Base-by-base conservation (phyloP, 2,797 vertebrate species). In the Zenarchopterus dispar region DNA sequence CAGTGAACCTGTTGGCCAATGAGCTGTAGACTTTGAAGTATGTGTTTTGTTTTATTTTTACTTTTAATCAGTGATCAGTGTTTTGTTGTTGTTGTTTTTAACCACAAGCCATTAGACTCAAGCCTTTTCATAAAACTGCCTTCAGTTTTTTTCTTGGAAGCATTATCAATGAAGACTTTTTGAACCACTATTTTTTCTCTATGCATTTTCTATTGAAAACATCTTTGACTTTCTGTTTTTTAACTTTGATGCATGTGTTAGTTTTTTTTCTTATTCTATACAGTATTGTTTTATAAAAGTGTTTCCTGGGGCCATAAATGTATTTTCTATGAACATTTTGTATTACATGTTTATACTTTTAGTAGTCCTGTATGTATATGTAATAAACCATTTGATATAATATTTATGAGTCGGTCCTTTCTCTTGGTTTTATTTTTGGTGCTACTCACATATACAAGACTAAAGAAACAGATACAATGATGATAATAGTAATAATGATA, bases 321-420 rank as follows among this genome's bases (percentile, higher is more conserved):
- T 88, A 78, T 93, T 92, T 92, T 90, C 66, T 91, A 90, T 86
- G 80, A 88, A 79, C 70, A 77, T 86, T 93, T 92, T 91, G 81
- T 90, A 91, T 84, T 80, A 77, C 58, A 73, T 88, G 78, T 93
- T 91, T 92, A 83, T 91, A 92, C 82, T 76, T 87, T 88, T 86
- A 77, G 62, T 89, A 88, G 71, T 89, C 90, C 89, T 90, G 21
- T 89, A 89, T 88, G 62, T 41, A 70, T 31, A 84, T 84, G 81
- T 80, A 93, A 91, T 93, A 92, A 93, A 93, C 52, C 72, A 68
- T 50, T 72, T 73, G 60, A 84, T 78, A 72, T 54, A 85, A 67
- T 71, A n/a, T 75, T 70, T 46, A 54, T 49, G 16, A 6, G 28
- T 62, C 11, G 53, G 53, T 77, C 0, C 0, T 46, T 13, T 72